These are phyloP conservation scores for Drosophila tropicalis DNA, from an alignment of 1,140 invertebrate species.

Conservation along the genomic window DNA sequence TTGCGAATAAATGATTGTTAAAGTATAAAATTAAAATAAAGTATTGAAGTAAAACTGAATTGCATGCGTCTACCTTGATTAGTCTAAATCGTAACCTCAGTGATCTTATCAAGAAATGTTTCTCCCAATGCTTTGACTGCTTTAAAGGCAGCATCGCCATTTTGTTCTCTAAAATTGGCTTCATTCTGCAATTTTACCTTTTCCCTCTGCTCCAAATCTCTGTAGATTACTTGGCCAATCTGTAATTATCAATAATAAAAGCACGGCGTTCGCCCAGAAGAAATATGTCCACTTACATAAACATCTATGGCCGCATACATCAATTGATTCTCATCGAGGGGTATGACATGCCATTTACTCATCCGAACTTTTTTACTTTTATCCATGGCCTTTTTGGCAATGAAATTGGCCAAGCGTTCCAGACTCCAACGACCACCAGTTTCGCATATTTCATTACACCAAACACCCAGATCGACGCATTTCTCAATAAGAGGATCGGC, in stretches of 20 bases:
- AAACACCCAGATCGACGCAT: conserved; percentile 85
- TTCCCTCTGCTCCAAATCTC: conserved; percentile 64
- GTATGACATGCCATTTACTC: conserved; percentile 86
- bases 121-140: conserved; percentile 69
- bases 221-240: conserved; percentile 82
- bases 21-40: conserved; percentile 2
- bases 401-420: conserved; percentile 85
- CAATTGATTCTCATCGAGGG: conserved; percentile 85
- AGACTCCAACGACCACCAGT: conserved; percentile 86
- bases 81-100: conserved; percentile 48
- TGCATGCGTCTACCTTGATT: neutral
- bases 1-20: neutral
- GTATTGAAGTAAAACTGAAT: neutral
- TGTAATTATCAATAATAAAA: conserved; percentile 14
- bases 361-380: conserved; percentile 86
- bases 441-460: conserved; percentile 85
- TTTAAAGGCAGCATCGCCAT: conserved; percentile 76
- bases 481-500: conserved; percentile 85
- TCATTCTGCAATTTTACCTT: conserved; percentile 62
- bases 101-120: conserved; percentile 59
- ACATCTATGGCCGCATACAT: conserved; percentile 88
- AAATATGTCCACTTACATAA: conserved; percentile 84
- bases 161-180: conserved; percentile 68
- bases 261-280: neutral
- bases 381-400: conserved; percentile 84